Evolutionary conservation across 2,797 vertebrate genomes (phyloP), one percentile per base, ranked within the genome.

Genomic region (Fistularia tabacaria): DNA sequence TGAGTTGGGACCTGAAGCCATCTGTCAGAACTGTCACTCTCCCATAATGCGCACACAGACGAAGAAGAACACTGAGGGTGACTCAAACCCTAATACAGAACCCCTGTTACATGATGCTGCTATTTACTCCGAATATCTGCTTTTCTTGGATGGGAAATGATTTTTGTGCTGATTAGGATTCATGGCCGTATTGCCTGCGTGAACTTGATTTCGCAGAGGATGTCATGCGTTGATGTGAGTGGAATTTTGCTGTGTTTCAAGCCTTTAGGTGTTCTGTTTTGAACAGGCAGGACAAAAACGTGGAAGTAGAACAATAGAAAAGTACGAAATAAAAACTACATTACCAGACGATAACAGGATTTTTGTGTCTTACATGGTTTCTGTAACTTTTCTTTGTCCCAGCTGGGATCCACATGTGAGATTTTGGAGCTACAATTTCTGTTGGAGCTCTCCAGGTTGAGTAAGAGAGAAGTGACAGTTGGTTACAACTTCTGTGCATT

Each of bases 1-100:
- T 87, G 87, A 90, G 76, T 77, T 61, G 66, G 77, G 80, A 88
- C 85, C 72, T 59, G 58, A 56, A 80, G 82, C 80, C 83, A 83
- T 87, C 82, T 86, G 87, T 87, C 85, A 87, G 66, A 43, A 65
- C 55, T 13, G 69, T 73, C 68, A 61, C 39, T 53, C 64, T 47
- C 66, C 69, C 66, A 66, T 57, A 56, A 57, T 56, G 49, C 43
- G 52, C 45, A 67, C 46, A 71, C 54, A 58, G 49, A 73, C 14
- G 53, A 59, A 53, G 50, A 59, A 12, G 46, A 14, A 77, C 59
- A 56, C 56, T 10, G 55, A 64, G 53, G 36, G 50, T 10, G 3
- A 69, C 64, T 14, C 11, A 41, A 57, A 46, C 49, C 38, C 46
- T 44, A 7, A 58, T 49, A 15, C 36, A 41, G 58, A 67, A 14